A percentile compares a stretch with the other conserved stretches of the same genome.
These are phyloP conservation scores for Bathynomus jamesi DNA, from an alignment of 1,140 invertebrate species.

Conservation along the genomic window DNA sequence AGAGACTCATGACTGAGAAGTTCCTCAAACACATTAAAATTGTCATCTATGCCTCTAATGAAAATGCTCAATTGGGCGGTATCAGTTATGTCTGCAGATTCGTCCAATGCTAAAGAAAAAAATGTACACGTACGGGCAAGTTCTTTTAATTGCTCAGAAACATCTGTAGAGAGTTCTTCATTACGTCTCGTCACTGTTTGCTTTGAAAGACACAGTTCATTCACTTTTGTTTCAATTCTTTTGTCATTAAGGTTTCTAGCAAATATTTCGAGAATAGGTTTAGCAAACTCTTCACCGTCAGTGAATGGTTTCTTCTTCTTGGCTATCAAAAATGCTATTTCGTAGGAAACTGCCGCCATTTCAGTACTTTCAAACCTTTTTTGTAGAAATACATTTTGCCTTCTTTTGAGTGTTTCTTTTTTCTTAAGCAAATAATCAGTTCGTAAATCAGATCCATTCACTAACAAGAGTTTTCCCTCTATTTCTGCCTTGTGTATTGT, in stretches of 20 bases:
- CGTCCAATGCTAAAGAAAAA: constrained; percentile 10
- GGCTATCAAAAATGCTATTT: constrained; percentile 9
- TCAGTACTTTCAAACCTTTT: constrained; percentile 3
- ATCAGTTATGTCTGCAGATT: constrained; percentile 18
- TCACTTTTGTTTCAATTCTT: constrained; percentile 7
- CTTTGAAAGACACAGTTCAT: constrained; percentile 6
- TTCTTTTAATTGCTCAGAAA: constrained; percentile 7
- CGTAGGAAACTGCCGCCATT: constrained; percentile 9
- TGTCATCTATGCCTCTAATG: constrained; percentile 15
- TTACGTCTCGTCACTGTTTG: constrained; percentile 4
- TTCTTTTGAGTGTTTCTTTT: constrained; percentile 16
- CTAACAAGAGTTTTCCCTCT: constrained; percentile 10
- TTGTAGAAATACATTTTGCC: constrained; percentile 6
- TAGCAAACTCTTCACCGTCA: constrained; percentile 13
- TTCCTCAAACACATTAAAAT: constrained; percentile 21
- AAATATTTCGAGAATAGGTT: constrained; percentile 13
- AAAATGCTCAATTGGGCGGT: constrained; percentile 14
- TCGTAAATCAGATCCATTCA: constrained; percentile 11
- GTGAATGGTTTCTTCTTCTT: constrained; percentile 12
- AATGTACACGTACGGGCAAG: constrained; percentile 12
- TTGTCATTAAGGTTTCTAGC: constrained; percentile 1
- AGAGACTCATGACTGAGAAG: constrained; percentile 5
- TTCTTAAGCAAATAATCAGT: constrained; percentile 13
- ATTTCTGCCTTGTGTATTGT: constrained; percentile 9
- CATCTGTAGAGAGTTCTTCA: constrained; percentile 12